These are phyloP conservation scores for Hydropsyche betteni DNA, from an alignment of 2,888 invertebrate genomes.

Conservation along the genomic window DNA sequence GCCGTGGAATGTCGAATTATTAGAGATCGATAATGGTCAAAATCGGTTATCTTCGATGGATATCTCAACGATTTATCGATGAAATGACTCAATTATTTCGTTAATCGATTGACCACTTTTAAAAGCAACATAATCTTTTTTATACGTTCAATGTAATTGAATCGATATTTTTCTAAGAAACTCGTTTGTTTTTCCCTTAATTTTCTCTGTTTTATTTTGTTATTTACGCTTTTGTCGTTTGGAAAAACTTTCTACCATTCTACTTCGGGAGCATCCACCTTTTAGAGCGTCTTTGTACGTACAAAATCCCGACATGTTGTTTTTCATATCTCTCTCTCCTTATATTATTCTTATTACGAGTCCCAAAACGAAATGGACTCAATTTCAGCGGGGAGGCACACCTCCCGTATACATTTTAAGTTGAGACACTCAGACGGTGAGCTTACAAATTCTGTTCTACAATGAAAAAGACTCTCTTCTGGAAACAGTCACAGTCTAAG, in stretches of 20 bases:
- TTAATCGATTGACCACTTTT: too few species aligned
- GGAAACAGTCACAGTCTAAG: slow-evolving; percentile 41
- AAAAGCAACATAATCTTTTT: too few species aligned
- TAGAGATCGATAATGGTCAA: too few species aligned
- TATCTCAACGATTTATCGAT: too few species aligned
- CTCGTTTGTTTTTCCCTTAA: slow-evolving; percentile 3
- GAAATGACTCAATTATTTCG: too few species aligned
- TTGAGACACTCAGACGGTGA: slow-evolving; percentile 45
- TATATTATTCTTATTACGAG: slow-evolving; percentile 51
- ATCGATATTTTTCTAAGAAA: too few species aligned
- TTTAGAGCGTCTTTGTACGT: slow-evolving; percentile 9
- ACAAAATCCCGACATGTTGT: slow-evolving; percentile 51
- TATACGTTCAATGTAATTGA: too few species aligned
- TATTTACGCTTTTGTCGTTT: slow-evolving; percentile 12
- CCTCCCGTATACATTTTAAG: slow-evolving; percentile 35
- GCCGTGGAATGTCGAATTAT: too few species aligned
- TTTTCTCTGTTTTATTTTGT: not conserved
- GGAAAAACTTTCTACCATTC: slow-evolving; percentile 32
- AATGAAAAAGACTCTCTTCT: not conserved
- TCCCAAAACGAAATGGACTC: slow-evolving; percentile 51
- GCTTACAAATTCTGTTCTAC: not conserved
- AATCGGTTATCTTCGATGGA: too few species aligned
- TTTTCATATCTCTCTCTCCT: slow-evolving; percentile 50
- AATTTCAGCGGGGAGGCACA: slow-evolving; percentile 46
- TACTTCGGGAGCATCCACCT: slow-evolving; percentile 24